Percentiles rank a stretch among this genome's conserved stretches.
phyloP scores from a whole-genome alignment of 2,113 vertebrate genomes.

The Pseudonaja textilis region DNA sequence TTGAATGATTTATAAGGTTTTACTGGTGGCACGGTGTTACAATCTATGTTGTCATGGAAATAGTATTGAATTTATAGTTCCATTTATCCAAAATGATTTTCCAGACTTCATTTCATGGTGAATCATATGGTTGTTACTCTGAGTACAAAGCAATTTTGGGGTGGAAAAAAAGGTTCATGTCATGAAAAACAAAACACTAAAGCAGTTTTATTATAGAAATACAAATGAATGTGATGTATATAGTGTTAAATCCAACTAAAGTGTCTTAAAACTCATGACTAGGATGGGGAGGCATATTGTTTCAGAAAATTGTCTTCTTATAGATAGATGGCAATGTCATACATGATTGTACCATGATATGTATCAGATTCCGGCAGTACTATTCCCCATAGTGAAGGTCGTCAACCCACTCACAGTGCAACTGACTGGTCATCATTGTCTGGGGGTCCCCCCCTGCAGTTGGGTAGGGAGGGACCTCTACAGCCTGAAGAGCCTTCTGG shows the following conservation, averaged over 20 bases:
- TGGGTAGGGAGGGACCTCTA: too few relatives aligned
- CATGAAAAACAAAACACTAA: slow-evolving; percentile 68
- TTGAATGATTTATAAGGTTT: slow-evolving; percentile 81
- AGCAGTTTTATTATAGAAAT: slow-evolving; percentile 70
- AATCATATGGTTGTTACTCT: slow-evolving; percentile 79
- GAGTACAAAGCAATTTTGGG: slow-evolving; percentile 76
- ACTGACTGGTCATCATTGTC: too few relatives aligned
- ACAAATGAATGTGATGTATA: slow-evolving; percentile 62
- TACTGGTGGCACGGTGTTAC: slow-evolving; percentile 75
- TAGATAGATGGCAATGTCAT: neutral
- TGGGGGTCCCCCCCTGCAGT: too few relatives aligned
- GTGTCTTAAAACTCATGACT: slow-evolving; percentile 31
- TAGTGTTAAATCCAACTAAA: slow-evolving; percentile 34
- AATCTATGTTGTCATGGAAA: slow-evolving; percentile 84
- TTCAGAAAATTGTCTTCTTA: neutral
- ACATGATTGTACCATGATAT: neutral
- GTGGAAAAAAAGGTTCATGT: slow-evolving; percentile 67
- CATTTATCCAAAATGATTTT: slow-evolving; percentile 85
- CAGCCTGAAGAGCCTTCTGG: too few relatives aligned
- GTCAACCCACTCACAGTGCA: too few relatives aligned
- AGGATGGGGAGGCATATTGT: neutral
- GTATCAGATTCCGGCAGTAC: too few relatives aligned
- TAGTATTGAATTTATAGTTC: slow-evolving; percentile 84
- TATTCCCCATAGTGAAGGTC: too few relatives aligned
- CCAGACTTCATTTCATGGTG: slow-evolving; percentile 86